A percentile compares a stretch with the other conserved stretches of the same genome.
Conservation (phyloP, 2,113 vertebrate species). For the Pseudolaguvia tuberculata region DNA sequence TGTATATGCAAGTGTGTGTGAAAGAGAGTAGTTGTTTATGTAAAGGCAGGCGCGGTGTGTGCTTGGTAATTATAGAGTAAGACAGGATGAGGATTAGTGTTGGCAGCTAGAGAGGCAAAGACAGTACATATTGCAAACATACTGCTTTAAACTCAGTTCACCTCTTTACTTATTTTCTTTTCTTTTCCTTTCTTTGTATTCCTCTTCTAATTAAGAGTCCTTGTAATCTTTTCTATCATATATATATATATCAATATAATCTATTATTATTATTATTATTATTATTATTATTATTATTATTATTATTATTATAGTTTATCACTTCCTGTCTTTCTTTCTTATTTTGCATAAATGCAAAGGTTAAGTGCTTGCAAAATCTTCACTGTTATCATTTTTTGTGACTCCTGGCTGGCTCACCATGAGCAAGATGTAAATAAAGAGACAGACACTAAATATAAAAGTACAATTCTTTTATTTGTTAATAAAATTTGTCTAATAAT, state of each 20-base stretch:
- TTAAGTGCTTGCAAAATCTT: neutral
- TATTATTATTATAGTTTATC: neutral
- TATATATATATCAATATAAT: too few species aligned
- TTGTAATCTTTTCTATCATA: neutral
- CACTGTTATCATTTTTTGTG: too few species aligned
- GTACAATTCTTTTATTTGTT: neutral
- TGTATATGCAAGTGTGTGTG: neutral
- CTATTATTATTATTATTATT: too few species aligned
- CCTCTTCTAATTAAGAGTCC: neutral
- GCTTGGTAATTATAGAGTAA: constrained; percentile 48
- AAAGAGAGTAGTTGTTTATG: constrained; percentile 42
- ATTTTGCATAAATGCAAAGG: neutral
- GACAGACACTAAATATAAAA: neutral
- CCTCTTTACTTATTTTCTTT: neutral
- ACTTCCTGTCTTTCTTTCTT: too few species aligned
- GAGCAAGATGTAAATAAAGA: neutral
- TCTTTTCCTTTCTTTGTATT: neutral
- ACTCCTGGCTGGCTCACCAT: constrained; percentile 2
- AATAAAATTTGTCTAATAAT: neutral
- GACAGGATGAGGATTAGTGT: constrained; percentile 41
- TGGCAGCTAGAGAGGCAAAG: constrained; percentile 23
- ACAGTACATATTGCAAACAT: constrained; percentile 20
- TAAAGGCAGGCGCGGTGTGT: constrained; percentile 34
- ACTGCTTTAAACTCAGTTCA: constrained; percentile 1
- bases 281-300: too few species aligned